These are phyloP conservation scores for Belgica antarctica DNA, from an alignment of 2,888 invertebrate genomes.

Conservation along the genomic window DNA sequence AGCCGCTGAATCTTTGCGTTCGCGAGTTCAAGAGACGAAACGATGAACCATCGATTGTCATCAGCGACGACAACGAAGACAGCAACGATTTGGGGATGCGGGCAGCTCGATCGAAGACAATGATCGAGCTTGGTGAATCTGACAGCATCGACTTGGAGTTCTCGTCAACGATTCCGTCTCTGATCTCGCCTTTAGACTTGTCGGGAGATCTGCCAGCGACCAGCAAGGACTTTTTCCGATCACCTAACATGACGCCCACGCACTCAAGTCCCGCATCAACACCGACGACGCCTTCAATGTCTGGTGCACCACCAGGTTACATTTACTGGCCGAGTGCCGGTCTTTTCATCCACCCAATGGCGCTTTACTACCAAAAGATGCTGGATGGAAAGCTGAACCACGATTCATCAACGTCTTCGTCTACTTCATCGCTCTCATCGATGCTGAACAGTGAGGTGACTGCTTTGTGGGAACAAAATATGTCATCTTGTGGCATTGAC, in stretches of 20 bases:
- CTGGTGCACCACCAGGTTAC: conserved; percentile 56
- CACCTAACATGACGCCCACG: conserved; percentile 34
- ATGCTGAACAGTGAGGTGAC: background rate
- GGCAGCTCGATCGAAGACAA: conserved; percentile 57
- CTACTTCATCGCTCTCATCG: conserved; percentile 46
- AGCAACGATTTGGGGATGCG: conserved; percentile 62
- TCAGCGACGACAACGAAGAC: conserved; percentile 34
- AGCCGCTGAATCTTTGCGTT: conserved; percentile 80
- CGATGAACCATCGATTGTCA: conserved; percentile 53
- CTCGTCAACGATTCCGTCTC: conserved; percentile 57
- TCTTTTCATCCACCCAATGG: conserved; percentile 71
- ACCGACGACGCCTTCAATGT: background rate
- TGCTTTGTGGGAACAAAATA: conserved; percentile 29
- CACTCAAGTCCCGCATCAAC: conserved; percentile 26
- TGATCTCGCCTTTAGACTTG: conserved; percentile 49
- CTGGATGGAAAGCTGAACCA: conserved; percentile 57
- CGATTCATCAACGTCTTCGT: conserved; percentile 47
- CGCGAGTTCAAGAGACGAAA: conserved; percentile 67
- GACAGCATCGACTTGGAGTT: conserved; percentile 57
- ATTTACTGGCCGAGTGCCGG: conserved; percentile 71
- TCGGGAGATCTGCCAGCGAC: conserved; percentile 8
- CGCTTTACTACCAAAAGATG: conserved; percentile 74
- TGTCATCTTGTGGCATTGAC: conserved; percentile 15
- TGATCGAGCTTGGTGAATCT: conserved; percentile 57
- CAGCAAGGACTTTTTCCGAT: background rate